Evolutionary conservation across 2,797 vertebrate genomes (phyloP).

Genomic region (Bovichtus variegatus): DNA sequence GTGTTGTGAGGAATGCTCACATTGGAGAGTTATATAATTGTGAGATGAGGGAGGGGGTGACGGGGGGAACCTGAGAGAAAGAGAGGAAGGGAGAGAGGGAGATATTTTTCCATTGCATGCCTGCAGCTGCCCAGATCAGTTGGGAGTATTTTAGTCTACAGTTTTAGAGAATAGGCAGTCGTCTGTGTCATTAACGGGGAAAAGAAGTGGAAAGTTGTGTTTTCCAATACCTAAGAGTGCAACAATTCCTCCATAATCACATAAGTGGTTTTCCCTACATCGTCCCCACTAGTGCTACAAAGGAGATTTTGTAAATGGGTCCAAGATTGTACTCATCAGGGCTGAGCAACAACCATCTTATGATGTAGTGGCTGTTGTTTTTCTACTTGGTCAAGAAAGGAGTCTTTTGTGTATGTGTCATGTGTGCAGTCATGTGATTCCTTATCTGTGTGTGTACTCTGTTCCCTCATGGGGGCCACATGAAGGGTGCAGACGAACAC

Average conservation of each 20-base stretch:
- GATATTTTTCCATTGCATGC: slow-evolving; percentile 85
- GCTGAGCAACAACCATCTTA: slow-evolving; percentile 7
- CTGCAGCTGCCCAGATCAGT: slow-evolving; percentile 84
- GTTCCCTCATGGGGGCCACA: slow-evolving; percentile 56
- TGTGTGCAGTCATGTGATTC: slow-evolving; percentile 72
- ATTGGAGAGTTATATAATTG: slow-evolving; percentile 89
- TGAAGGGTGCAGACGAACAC: slow-evolving; percentile 43
- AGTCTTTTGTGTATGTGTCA: slow-evolving; percentile 61
- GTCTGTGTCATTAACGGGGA: slow-evolving; percentile 50
- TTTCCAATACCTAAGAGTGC: slow-evolving; percentile 57
- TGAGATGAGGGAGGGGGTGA: slow-evolving; percentile 73
- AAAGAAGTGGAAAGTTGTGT: slow-evolving; percentile 64
- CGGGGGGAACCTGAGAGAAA: slow-evolving; percentile 73
- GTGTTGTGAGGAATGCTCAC: slow-evolving; percentile 85
- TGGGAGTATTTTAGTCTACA: slow-evolving; percentile 79
- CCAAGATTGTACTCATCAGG: neutral
- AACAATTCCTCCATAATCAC: slow-evolving; percentile 45
- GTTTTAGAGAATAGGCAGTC: slow-evolving; percentile 63
- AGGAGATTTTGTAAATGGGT: slow-evolving; percentile 16
- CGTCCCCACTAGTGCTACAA: slow-evolving; percentile 1
- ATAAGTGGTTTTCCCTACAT: slow-evolving; percentile 48
- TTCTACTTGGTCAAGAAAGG: slow-evolving; percentile 15
- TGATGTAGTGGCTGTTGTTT: slow-evolving; percentile 36
- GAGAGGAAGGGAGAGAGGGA: slow-evolving; percentile 60
- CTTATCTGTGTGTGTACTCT: slow-evolving; percentile 71